Conservation (phyloP, 2,113 vertebrate genomes). For the Ictalurus furcatus region DNA sequence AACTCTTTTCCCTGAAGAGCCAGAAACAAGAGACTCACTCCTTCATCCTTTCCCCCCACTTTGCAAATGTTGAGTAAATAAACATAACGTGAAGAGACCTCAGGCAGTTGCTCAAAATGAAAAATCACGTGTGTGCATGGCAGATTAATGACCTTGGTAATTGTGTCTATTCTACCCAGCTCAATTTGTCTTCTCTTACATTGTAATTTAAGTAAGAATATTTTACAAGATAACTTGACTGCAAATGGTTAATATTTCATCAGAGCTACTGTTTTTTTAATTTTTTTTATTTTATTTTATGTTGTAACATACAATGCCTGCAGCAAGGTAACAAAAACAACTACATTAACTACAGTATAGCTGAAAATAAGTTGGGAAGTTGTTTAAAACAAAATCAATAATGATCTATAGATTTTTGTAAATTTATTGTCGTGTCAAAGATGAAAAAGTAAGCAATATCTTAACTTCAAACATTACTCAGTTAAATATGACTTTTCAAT, state of each 20-base stretch:
- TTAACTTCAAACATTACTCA: background rate
- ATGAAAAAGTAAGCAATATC: background rate
- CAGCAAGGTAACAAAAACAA: background rate
- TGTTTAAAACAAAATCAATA: background rate
- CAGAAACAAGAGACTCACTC: slow-evolving; percentile 22
- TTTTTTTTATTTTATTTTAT: too few species aligned
- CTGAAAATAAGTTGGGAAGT: background rate
- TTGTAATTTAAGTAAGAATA: background rate
- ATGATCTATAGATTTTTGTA: background rate
- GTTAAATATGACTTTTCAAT: background rate
- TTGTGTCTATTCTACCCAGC: background rate
- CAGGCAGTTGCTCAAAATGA: slow-evolving; percentile 23
- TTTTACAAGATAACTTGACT: background rate
- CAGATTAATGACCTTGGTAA: background rate
- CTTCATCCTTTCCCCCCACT: background rate
- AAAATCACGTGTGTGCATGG: background rate
- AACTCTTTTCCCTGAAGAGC: slow-evolving; percentile 19
- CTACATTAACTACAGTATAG: background rate
- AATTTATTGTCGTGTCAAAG: background rate
- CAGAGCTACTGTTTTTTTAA: background rate
- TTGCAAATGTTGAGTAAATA: slow-evolving; percentile 44
- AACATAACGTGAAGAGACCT: slow-evolving; percentile 31
- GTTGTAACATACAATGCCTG: background rate
- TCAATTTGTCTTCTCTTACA: background rate
- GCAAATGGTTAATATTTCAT: background rate